phyloP scores from a whole-genome alignment of 1,140 invertebrate species.

The Hestina assimilis region DNA sequence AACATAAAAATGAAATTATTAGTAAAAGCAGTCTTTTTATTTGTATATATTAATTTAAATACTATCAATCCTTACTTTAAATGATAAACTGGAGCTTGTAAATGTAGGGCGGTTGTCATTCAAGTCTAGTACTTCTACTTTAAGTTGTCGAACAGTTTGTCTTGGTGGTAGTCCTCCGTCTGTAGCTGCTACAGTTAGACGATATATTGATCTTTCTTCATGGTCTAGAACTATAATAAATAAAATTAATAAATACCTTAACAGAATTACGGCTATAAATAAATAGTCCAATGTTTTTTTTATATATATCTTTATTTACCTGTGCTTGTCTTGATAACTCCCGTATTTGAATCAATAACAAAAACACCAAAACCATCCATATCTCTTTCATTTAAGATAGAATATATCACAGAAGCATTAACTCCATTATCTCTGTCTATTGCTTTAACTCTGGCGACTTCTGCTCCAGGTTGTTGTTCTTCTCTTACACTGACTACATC shows the following conservation, averaged over 20 bases:
- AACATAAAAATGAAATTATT: slow-evolving; percentile 30
- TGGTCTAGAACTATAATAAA: slow-evolving; percentile 87
- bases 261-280: no score
- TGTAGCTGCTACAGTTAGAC: slow-evolving; percentile 90
- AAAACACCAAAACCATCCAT: slow-evolving; percentile 91
- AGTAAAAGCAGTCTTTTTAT: not conserved
- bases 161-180: slow-evolving; percentile 91
- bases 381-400: slow-evolving; percentile 89
- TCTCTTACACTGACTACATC: slow-evolving; percentile 92
- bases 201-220: slow-evolving; percentile 92
- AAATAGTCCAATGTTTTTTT: no score
- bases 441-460: slow-evolving; percentile 91
- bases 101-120: slow-evolving; percentile 95
- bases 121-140: slow-evolving; percentile 93
- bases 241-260: not conserved
- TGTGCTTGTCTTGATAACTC: slow-evolving; percentile 91
- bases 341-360: slow-evolving; percentile 90
- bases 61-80: slow-evolving; percentile 83
- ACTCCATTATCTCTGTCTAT: slow-evolving; percentile 91
- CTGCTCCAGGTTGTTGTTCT: slow-evolving; percentile 90
- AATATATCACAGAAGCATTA: slow-evolving; percentile 93
- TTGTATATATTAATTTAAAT: not conserved
- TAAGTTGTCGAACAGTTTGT: slow-evolving; percentile 87
- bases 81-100: slow-evolving; percentile 91
- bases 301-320: slow-evolving; percentile 42